These are phyloP conservation scores for Odobenus rosmarus DNA, from an alignment of 2,113 vertebrate genomes.

Conservation along the genomic window DNA sequence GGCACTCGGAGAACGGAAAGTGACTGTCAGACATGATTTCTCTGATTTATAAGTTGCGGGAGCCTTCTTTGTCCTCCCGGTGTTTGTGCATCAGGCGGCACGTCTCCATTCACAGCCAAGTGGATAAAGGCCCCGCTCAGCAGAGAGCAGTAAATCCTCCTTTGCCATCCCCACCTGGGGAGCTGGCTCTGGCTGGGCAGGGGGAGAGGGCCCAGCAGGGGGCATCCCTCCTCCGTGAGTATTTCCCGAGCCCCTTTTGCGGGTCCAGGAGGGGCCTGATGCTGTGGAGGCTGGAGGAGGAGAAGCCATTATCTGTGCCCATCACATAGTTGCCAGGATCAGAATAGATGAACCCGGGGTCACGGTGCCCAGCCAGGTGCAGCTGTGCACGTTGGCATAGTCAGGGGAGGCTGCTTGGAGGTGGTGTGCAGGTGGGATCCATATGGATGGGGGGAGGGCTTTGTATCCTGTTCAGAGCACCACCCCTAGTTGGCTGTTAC, in stretches of 20 bases:
- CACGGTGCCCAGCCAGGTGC: neutral
- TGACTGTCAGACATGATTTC: slow-evolving; percentile 80
- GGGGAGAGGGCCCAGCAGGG: neutral
- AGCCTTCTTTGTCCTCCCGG: slow-evolving; percentile 80
- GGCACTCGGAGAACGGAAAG: slow-evolving; percentile 73
- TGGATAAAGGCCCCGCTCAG: slow-evolving; percentile 56
- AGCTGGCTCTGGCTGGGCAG: neutral
- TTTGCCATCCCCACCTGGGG: neutral
- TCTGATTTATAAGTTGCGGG: slow-evolving; percentile 82
- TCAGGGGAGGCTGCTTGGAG: slow-evolving; percentile 25
- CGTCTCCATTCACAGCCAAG: slow-evolving; percentile 52
- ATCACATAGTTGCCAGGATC: neutral
- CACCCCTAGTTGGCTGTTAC: neutral
- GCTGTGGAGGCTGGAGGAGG: neutral
- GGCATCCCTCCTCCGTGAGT: neutral
- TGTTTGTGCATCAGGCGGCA: slow-evolving; percentile 63
- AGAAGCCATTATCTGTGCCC: neutral
- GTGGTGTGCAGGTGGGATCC: neutral
- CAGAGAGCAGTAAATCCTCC: slow-evolving; percentile 6
- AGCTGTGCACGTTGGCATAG: neutral
- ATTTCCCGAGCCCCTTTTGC: neutral
- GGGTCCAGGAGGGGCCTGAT: neutral
- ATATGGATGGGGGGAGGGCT: neutral
- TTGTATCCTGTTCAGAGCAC: neutral
- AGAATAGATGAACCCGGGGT: neutral